These are phyloP conservation scores for Cheumatopsyche charites DNA, from an alignment of 1,140 invertebrate species.

Conservation along the genomic window DNA sequence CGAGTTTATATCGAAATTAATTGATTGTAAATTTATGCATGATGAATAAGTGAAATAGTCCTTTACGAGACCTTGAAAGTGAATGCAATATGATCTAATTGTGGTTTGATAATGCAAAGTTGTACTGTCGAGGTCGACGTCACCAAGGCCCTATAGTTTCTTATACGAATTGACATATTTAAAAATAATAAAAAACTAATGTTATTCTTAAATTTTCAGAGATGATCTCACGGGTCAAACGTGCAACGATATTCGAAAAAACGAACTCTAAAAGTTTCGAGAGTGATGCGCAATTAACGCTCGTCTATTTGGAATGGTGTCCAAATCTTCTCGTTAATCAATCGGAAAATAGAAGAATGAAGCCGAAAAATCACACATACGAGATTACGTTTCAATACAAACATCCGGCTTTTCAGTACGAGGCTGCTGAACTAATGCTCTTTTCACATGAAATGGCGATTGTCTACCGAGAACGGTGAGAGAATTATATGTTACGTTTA, in stretches of 20 bases:
- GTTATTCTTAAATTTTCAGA: neutral
- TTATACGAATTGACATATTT: neutral
- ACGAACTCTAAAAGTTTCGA: neutral
- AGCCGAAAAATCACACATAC: neutral
- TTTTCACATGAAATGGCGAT: conserved; percentile 10
- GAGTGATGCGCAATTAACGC: too few species aligned
- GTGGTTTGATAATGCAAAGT: neutral
- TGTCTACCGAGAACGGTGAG: neutral
- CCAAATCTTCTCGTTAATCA: neutral
- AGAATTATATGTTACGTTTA: neutral
- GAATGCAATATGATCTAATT: conserved; percentile 11
- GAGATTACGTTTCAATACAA: neutral
- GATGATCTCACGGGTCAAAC: conserved; percentile 8
- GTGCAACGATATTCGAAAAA: neutral
- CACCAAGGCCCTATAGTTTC: neutral
- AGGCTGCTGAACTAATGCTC: conserved; percentile 2
- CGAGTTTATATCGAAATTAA: too few species aligned
- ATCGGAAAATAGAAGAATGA: neutral
- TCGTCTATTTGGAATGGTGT: neutral
- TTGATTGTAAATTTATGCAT: too few species aligned
- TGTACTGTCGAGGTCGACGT: conserved; percentile 5
- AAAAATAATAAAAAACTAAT: neutral
- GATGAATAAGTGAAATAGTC: too few species aligned
- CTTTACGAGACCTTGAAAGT: neutral
- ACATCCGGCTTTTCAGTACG: neutral